phyloP scores from a whole-genome alignment of 2,797 vertebrate genomes.

The Sphenodon punctatus region DNA sequence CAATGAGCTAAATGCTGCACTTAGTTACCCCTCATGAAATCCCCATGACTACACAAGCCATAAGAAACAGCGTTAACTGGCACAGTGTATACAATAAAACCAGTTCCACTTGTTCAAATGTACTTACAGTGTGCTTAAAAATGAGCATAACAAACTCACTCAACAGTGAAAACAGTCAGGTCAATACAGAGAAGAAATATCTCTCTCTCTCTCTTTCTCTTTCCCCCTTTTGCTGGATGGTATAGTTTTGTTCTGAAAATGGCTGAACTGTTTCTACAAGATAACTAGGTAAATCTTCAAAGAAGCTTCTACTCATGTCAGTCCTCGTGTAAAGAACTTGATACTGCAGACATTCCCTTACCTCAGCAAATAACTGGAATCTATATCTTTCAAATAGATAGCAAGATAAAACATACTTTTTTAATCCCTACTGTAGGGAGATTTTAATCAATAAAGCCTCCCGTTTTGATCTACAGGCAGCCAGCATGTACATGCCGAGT shows the following conservation, averaged over 20 bases:
- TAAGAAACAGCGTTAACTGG: too few species aligned
- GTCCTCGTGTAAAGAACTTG: conserved; percentile 33
- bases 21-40: too few species aligned
- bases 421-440: conserved; percentile 31
- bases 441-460: conserved; percentile 61
- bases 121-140: neutral
- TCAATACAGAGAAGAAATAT: neutral
- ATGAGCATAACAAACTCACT: accelerated
- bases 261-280: neutral
- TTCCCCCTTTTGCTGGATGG: neutral
- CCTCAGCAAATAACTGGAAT: conserved; percentile 57
- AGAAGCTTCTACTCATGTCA: conserved; percentile 18
- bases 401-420: conserved; percentile 36
- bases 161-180: accelerated
- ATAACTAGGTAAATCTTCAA: conserved; percentile 44
- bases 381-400: conserved; percentile 50
- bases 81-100: too few species aligned
- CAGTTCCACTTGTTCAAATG: neutral
- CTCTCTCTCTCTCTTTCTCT: too few species aligned
- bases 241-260: conserved; percentile 10
- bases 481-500: conserved; percentile 5
- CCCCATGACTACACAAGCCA: too few species aligned
- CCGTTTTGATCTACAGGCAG: conserved; percentile 51
- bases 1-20: too few species aligned
- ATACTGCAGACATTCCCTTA: conserved; percentile 36